phyloP scores from a whole-genome alignment of 2,888 invertebrate species.

The Netelia fuscicornis region DNA sequence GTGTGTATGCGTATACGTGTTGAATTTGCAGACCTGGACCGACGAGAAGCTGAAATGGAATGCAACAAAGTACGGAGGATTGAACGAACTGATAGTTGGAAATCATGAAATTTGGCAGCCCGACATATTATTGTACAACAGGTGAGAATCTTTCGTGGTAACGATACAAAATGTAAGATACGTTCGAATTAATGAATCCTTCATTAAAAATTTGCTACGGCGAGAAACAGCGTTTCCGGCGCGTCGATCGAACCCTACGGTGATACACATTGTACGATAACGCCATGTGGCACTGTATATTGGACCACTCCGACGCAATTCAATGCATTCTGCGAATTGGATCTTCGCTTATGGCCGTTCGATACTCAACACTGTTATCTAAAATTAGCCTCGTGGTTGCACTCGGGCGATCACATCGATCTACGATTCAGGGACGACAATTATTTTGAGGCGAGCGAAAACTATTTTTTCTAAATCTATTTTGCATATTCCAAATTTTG shows the following conservation, averaged over 20 bases:
- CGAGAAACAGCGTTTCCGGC: conserved; percentile 86
- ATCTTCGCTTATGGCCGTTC: conserved; percentile 91
- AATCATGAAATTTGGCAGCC: conserved; percentile 93
- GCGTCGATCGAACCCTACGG: conserved; percentile 87
- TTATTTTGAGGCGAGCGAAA: conserved; percentile 14
- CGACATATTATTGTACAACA: conserved; percentile 90
- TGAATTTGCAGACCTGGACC: conserved; percentile 88
- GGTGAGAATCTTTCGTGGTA: conserved; percentile 79
- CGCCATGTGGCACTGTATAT: conserved; percentile 86
- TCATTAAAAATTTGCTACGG: not conserved
- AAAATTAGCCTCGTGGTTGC: conserved; percentile 91
- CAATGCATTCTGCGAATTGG: conserved; percentile 88
- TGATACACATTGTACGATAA: conserved; percentile 86
- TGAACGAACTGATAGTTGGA: conserved; percentile 87
- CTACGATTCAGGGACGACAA: conserved; percentile 77
- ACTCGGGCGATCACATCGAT: conserved; percentile 87
- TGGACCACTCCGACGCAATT: conserved; percentile 91
- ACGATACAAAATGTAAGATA: too few relatives aligned
- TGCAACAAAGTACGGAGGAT: conserved; percentile 88
- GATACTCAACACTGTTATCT: conserved; percentile 90
- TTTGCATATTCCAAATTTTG: not conserved
- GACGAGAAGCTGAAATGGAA: conserved; percentile 92
- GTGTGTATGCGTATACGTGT: not conserved
- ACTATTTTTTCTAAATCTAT: not conserved
- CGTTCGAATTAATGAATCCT: too few relatives aligned